These are phyloP conservation scores for Tigriopus japonicus DNA, from an alignment of 1,140 invertebrate species.

Conservation along the genomic window DNA sequence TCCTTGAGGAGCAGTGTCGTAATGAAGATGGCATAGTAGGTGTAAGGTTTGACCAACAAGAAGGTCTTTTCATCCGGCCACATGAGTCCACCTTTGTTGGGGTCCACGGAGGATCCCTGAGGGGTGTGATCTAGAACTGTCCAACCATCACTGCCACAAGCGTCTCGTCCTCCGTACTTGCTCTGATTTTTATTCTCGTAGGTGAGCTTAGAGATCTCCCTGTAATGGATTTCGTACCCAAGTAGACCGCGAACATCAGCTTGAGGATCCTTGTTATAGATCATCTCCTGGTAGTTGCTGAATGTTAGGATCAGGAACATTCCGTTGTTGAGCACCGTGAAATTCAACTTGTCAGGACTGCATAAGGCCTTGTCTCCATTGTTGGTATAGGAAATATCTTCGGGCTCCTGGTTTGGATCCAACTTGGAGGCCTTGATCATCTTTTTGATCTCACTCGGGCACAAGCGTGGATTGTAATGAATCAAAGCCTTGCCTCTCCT, in stretches of 20 bases:
- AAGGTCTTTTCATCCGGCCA: neutral
- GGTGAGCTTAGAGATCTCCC: neutral
- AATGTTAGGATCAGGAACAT: neutral
- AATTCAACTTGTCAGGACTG: conserved; percentile 3
- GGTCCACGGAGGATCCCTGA: neutral
- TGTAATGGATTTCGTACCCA: conserved; percentile 10
- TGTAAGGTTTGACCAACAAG: conserved; percentile 13
- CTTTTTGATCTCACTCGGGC: conserved; percentile 11
- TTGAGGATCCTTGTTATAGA: neutral
- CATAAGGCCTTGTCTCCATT: conserved; percentile 18
- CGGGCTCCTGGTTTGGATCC: neutral
- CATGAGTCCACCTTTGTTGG: neutral
- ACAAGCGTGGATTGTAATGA: conserved; percentile 17
- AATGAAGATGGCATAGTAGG: conserved; percentile 17
- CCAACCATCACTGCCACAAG: conserved; percentile 9
- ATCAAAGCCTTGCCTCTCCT: conserved; percentile 15
- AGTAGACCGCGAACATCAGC: conserved; percentile 2
- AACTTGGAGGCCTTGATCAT: conserved; percentile 2
- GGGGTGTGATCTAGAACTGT: neutral
- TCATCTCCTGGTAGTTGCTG: conserved; percentile 16
- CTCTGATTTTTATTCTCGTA: conserved; percentile 13
- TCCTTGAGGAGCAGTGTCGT: conserved; percentile 12
- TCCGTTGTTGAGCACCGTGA: neutral
- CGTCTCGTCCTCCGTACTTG: conserved; percentile 15
- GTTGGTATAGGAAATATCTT: conserved; percentile 14